These are phyloP conservation scores for Caenorhabditis panamensis DNA, from an alignment of 2,888 invertebrate genomes.

Conservation along the genomic window DNA sequence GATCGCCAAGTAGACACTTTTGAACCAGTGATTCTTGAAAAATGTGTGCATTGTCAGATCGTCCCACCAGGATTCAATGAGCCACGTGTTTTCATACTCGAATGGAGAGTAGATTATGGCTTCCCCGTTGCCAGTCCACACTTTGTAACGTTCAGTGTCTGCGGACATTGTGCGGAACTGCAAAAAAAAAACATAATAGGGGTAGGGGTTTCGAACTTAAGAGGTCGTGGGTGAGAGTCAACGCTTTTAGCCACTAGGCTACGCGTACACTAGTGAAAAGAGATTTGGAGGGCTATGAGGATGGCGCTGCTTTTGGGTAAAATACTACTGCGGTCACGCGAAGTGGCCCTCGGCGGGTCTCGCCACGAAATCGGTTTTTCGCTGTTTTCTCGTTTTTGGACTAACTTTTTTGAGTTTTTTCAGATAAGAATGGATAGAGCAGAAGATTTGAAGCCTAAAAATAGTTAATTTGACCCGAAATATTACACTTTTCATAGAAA, in stretches of 20 bases:
- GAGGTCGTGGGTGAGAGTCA: background rate
- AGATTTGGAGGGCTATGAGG: background rate
- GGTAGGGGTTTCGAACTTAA: background rate
- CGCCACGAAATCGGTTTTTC: no score
- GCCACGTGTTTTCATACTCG: slow-evolving; percentile 62
- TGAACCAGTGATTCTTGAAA: slow-evolving; percentile 71
- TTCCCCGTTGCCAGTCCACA: slow-evolving; percentile 71
- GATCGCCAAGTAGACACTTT: slow-evolving; percentile 75
- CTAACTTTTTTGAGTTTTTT: no score
- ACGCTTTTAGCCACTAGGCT: background rate
- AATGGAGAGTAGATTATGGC: slow-evolving; percentile 72
- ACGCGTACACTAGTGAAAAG: background rate
- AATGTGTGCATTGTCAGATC: slow-evolving; percentile 65
- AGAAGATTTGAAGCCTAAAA: no score
- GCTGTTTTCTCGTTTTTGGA: no score
- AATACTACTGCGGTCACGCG: no score
- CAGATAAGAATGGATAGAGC: no score
- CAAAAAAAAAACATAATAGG: no score
- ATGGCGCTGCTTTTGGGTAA: background rate
- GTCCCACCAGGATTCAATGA: slow-evolving; percentile 55
- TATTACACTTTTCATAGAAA: no score
- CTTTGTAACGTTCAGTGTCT: slow-evolving; percentile 38
- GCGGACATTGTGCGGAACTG: slow-evolving; percentile 14
- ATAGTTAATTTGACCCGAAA: no score
- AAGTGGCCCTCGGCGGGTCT: no score